A percentile compares a stretch with the other conserved stretches of the same genome.
phyloP scores from a whole-genome alignment of 2,113 vertebrate species.

The Haemorhous mexicanus region DNA sequence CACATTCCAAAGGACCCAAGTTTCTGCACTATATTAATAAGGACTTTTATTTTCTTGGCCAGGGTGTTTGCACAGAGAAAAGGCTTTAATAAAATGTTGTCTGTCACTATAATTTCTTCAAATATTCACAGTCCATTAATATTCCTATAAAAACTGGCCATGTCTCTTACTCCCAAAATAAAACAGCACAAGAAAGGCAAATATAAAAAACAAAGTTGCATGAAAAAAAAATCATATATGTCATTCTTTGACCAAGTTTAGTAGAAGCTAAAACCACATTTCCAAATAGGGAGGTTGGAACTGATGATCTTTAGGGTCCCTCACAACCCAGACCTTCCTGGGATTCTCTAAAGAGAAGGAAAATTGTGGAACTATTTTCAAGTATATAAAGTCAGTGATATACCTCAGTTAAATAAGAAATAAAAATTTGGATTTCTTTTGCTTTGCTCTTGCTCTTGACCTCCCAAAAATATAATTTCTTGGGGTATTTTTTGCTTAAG shows the following conservation, averaged over 20 bases:
- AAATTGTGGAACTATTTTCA: neutral
- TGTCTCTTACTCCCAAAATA: neutral
- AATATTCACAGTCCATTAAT: neutral
- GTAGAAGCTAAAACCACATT: neutral
- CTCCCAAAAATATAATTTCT: neutral
- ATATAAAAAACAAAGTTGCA: neutral
- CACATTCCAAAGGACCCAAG: neutral
- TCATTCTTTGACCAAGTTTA: neutral
- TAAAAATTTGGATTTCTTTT: neutral
- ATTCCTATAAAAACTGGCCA: neutral
- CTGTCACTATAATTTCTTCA: neutral
- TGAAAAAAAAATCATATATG: neutral
- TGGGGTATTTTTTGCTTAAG: neutral
- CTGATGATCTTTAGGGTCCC: neutral
- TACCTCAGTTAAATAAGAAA: neutral
- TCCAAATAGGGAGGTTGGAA: neutral
- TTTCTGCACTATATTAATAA: neutral
- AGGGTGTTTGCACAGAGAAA: neutral
- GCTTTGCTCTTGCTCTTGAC: neutral
- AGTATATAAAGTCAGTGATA: neutral
- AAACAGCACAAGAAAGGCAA: neutral
- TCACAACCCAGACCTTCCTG: neutral
- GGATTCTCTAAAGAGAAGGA: neutral
- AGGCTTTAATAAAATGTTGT: neutral
- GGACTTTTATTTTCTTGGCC: neutral